Evolutionary conservation across 2,113 vertebrate species (phyloP).

Genomic region (Eretmochelys imbricata): DNA sequence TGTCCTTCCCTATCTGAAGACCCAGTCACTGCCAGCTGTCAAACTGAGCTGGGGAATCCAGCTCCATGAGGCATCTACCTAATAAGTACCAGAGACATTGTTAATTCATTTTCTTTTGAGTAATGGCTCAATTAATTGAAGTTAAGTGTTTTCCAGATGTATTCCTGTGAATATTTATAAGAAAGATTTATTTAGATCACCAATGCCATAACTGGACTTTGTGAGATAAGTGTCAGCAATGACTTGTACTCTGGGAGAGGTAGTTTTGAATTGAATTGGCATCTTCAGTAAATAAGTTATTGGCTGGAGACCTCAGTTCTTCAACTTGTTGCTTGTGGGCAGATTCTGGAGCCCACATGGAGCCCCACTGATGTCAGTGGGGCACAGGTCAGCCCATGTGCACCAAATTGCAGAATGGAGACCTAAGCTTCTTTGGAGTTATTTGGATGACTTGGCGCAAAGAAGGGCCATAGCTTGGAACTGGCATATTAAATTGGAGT

Average conservation of each 20-base stretch:
- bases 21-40: not conserved
- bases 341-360: not conserved
- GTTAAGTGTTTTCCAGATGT: not conserved
- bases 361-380: not conserved
- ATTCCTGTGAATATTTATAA: not conserved
- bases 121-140: constrained; percentile 23
- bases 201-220: not conserved
- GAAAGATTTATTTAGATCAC: not conserved
- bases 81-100: not conserved
- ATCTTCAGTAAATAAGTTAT: not conserved
- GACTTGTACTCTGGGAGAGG: not conserved
- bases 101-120: not conserved
- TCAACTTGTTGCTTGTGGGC: not conserved
- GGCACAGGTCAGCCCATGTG: not conserved
- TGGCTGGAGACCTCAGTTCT: not conserved
- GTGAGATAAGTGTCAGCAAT: not conserved
- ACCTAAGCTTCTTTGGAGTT: not conserved
- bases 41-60: not conserved
- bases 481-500: not conserved
- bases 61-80: not conserved
- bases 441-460: constrained; percentile 10
- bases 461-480: not conserved
- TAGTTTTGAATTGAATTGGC: not conserved
- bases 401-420: not conserved
- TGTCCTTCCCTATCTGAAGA: not conserved